Evolutionary conservation across 2,888 invertebrate genomes (phyloP), one percentile per base, ranked within the genome.

Genomic region (Exephanes ischioxanthus): DNA sequence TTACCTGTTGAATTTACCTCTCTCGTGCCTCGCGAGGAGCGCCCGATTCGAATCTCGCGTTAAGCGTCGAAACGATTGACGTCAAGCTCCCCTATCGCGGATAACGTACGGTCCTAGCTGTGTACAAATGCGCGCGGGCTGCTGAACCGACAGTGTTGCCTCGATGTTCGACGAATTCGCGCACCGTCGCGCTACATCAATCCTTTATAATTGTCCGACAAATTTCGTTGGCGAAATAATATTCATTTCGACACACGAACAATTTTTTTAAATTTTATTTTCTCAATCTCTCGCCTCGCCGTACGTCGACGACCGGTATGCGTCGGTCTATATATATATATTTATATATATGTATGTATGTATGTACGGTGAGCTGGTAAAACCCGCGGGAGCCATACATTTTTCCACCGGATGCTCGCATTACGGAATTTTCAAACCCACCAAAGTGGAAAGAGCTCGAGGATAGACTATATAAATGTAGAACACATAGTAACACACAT

Each of bases 321-420:
- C 45, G 5, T 22, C 26, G 26, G 11, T 58, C 11, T 58, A 4
- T 58, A 22, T 22, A 22, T 3, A 22, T 53, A 6, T 19, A 9
- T 55, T 3, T 61, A 22, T 22, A 26, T 26, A 7, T 7, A 19
- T 53, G 7, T 19, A 9, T 55, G 22, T 61, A 22, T 22, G 58
- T 16, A 26, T 37, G 33, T 66, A n/a, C 4, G 37, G 14, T 37
- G 3, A 16, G 37, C 66, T 37, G 53, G 14, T 16, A 22, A 72
- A 66, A 72, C 41, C 48, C 67, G 33, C 67, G 22, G 5, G 19
- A 70, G 67, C 41, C 78, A 73, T 73, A 41, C 68, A 83, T 63
- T 63, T 80, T 83, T 79, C 78, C 68, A 61, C 61, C 83, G 83
- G 83, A 83, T 83, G 78, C 83, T 73, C 73, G 78, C 53, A 37